Base-by-base conservation (phyloP, 2,797 vertebrate genomes). In the Poecilia picta region DNA sequence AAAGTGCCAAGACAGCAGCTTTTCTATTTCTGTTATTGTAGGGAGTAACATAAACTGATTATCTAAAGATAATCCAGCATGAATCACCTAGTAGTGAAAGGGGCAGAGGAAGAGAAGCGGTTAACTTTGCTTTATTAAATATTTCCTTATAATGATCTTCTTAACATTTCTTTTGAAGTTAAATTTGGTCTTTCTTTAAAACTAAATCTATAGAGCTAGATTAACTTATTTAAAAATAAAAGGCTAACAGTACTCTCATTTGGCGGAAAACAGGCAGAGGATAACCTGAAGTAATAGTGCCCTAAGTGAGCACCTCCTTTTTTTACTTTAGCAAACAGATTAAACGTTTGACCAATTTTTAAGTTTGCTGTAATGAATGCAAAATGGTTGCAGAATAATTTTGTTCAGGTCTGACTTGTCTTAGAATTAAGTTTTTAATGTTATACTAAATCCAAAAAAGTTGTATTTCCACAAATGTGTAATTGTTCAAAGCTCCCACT, bases 1-100 rank as follows among this genome's bases (percentile, higher is more conserved):
- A 57, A 77, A 77, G 83, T 81, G 77, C 20, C 72, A 82, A 78
- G 84, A 78, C 74, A 74, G 18, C 7, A 31, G 75, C 59, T 85
- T 85, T 81, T 49, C 74, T 78, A 43, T 47, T 72, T 25, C 57
- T 64, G 15, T 49, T 8, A 8, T 8, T 51, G 31, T 31, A 10
- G 3, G 25, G 57, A 66, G 57, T 55, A 47, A 57, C 51, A 64
- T 16, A 28, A 64, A 66, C 57, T 73, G 43, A 49, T 73, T 23
- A 55, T 68, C 49, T 77, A 11, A 15, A 47, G 43, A 15, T 49
- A 15, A 23, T 31, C 66, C 66, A 74, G 31, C n/a, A 23, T 25
- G 43, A 73, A 25, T 28, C 1, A n/a, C 10, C 5, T 59, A 23
- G 45, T 18, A 31, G 16, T 66, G 39, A 20, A 12, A 31, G 51